A percentile compares a stretch with the other conserved stretches of the same genome.
Conservation (phyloP, 2,888 invertebrate species). For the Morpho achilles region DNA sequence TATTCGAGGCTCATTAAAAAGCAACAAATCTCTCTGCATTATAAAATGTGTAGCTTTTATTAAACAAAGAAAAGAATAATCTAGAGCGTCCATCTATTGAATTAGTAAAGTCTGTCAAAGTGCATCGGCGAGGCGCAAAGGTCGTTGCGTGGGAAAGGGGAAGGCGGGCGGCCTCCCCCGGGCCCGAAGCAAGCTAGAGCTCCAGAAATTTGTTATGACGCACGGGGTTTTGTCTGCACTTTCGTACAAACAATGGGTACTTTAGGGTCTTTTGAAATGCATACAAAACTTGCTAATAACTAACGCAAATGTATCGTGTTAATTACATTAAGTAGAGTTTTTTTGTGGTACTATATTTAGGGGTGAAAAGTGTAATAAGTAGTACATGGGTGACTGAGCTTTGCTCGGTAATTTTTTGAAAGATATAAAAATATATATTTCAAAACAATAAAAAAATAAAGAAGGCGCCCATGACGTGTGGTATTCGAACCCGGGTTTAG, state of each 20-base stretch:
- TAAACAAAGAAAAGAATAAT: constrained; percentile 32
- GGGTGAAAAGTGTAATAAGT: too few species aligned
- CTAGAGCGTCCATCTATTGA: constrained; percentile 72
- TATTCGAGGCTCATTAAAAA: background rate
- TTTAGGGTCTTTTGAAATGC: constrained; percentile 24
- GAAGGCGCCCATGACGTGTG: too few species aligned
- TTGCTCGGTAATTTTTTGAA: too few species aligned
- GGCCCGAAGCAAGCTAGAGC: constrained; percentile 65
- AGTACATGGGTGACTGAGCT: too few species aligned
- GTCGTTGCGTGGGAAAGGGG: constrained; percentile 76
- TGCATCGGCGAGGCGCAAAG: constrained; percentile 76
- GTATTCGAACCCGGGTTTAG: too few species aligned
- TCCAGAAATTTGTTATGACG: constrained; percentile 77
- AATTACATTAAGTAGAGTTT: background rate
- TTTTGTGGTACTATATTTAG: too few species aligned
- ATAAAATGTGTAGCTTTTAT: constrained; percentile 17
- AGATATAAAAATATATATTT: too few species aligned
- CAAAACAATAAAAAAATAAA: too few species aligned
- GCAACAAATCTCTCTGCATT: constrained; percentile 1
- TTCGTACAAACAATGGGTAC: constrained; percentile 39
- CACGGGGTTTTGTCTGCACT: constrained; percentile 62
- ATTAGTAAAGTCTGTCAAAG: constrained; percentile 79
- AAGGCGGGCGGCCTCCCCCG: constrained; percentile 42
- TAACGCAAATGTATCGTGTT: constrained; percentile 8
- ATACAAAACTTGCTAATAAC: constrained; percentile 11